Percentiles rank a stretch among this genome's conserved stretches.
phyloP scores from a whole-genome alignment of 2,113 vertebrate species.

The Phylloscopus trochilus region DNA sequence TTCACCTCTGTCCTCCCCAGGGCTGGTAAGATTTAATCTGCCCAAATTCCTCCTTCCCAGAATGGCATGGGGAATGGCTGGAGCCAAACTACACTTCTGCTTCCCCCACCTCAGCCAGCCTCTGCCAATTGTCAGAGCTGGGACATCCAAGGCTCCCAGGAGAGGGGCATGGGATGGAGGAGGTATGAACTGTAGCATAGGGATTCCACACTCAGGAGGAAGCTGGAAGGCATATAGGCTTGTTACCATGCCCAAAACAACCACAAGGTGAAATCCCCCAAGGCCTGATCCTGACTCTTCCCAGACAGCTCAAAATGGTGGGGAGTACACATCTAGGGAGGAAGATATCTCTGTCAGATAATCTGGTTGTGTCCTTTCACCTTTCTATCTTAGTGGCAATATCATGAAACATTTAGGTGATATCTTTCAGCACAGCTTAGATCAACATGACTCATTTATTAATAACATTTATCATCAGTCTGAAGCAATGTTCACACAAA shows the following conservation, averaged over 20 bases:
- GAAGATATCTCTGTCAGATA: neutral
- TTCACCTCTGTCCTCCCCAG: neutral
- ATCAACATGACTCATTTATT: neutral
- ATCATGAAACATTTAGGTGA: neutral
- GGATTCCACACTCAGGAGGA: neutral
- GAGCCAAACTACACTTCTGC: neutral
- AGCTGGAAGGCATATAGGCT: neutral
- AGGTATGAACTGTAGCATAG: neutral
- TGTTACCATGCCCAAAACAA: neutral
- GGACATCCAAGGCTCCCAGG: neutral
- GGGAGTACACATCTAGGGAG: neutral
- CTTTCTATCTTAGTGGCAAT: neutral
- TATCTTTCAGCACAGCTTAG: neutral
- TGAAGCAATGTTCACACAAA: neutral
- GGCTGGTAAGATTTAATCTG: neutral
- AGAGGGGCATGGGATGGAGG: neutral
- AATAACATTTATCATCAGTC: neutral
- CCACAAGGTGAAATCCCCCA: neutral
- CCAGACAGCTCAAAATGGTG: neutral
- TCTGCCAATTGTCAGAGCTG: neutral
- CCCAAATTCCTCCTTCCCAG: accelerated
- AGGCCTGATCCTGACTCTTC: neutral
- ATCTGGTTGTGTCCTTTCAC: neutral
- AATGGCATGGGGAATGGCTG: neutral
- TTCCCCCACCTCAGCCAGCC: neutral